Percentiles rank a stretch among this genome's conserved stretches.
Conservation (phyloP, 2,888 invertebrate species). For the Trisateles emortualis region DNA sequence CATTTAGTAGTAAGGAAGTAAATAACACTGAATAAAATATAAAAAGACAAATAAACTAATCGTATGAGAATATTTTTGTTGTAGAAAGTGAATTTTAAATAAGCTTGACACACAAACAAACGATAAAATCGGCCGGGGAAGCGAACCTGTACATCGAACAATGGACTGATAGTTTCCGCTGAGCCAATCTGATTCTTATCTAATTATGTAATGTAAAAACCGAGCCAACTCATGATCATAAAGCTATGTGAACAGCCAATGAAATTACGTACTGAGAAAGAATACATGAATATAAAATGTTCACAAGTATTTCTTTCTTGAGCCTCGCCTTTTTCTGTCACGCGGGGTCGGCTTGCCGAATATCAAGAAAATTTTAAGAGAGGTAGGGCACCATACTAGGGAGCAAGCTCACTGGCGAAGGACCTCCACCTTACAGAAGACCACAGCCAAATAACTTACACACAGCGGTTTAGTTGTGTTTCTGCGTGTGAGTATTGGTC, state of each 20-base stretch:
- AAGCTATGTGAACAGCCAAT: background rate
- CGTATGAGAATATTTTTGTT: conserved; percentile 46
- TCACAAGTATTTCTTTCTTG: too few relatives aligned
- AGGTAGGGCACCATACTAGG: too few relatives aligned
- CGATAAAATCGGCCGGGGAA: conserved; percentile 52
- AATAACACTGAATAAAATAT: background rate
- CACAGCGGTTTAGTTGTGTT: too few relatives aligned
- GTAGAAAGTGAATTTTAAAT: conserved; percentile 52
- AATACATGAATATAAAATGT: too few relatives aligned
- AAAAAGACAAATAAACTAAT: conserved; percentile 20
- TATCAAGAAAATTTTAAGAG: too few relatives aligned
- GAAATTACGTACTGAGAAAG: background rate
- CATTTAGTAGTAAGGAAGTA: too few relatives aligned
- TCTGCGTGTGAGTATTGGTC: too few relatives aligned
- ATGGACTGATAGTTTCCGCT: conserved; percentile 54
- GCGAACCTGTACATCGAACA: conserved; percentile 50
- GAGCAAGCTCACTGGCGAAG: too few relatives aligned
- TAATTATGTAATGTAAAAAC: conserved; percentile 29
- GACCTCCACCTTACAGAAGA: too few relatives aligned
- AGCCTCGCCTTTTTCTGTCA: too few relatives aligned
- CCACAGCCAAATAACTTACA: too few relatives aligned
- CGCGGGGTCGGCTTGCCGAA: too few relatives aligned
- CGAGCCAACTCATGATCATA: background rate
- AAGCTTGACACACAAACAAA: conserved; percentile 23
- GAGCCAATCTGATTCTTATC: conserved; percentile 43